These are phyloP conservation scores for Folsomia candida DNA, from an alignment of 2,888 invertebrate species.

Conservation along the genomic window DNA sequence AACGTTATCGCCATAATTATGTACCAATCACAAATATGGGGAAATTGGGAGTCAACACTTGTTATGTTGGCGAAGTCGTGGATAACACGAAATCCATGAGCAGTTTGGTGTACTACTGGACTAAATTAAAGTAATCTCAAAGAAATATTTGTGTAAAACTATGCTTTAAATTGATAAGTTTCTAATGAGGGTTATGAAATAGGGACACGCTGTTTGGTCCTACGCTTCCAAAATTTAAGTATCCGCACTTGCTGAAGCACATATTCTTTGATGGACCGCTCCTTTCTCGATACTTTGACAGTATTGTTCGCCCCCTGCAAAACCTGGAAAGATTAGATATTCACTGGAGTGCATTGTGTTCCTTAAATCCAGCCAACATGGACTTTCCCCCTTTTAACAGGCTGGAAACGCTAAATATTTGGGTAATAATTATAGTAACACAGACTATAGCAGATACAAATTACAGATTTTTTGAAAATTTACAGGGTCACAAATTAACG, in stretches of 20 bases:
- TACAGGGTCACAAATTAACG: slow-evolving; percentile 24
- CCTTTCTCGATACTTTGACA: slow-evolving; percentile 17
- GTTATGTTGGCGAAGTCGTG: slow-evolving; percentile 26
- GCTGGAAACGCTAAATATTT: slow-evolving; percentile 11
- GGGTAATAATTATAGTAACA: neutral
- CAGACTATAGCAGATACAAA: neutral
- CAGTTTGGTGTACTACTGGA: slow-evolving; percentile 3
- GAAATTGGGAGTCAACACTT: slow-evolving; percentile 22
- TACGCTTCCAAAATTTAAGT: slow-evolving; percentile 18
- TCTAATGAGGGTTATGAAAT: no score
- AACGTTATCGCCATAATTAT: slow-evolving; percentile 21
- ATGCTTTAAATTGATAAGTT: neutral
- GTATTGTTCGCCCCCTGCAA: slow-evolving; percentile 2
- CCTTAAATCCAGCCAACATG: neutral
- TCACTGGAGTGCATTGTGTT: slow-evolving; percentile 24
- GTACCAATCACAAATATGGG: slow-evolving; percentile 19
- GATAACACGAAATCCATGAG: slow-evolving; percentile 12
- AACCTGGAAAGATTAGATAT: slow-evolving; percentile 27
- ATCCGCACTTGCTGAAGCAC: slow-evolving; percentile 20
- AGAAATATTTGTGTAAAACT: neutral
- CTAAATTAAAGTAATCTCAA: slow-evolving; percentile 18
- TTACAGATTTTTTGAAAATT: neutral
- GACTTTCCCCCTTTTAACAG: neutral
- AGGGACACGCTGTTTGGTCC: slow-evolving; percentile 18
- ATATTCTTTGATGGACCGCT: slow-evolving; percentile 34